Percentiles rank a stretch among this genome's conserved stretches.
These are phyloP conservation scores for Malachius bipustulatus DNA, from an alignment of 2,888 invertebrate species.

Conservation along the genomic window DNA sequence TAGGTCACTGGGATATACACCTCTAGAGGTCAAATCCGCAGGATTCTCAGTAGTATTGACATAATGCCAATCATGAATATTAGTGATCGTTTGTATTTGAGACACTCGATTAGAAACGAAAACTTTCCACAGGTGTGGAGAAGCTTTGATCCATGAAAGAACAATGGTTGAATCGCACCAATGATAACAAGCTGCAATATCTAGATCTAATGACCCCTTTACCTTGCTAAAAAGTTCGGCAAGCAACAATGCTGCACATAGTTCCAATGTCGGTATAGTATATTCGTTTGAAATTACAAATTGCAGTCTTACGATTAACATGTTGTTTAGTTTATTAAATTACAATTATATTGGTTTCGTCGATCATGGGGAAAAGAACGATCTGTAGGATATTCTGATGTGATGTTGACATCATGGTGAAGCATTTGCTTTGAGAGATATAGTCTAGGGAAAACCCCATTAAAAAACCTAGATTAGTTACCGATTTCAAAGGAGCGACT, in stretches of 20 bases:
- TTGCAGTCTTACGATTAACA: no score
- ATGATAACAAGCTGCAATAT: background rate
- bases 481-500: no score
- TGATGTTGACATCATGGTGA: no score
- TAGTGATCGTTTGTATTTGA: background rate
- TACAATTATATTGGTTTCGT: no score
- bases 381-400: no score
- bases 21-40: background rate
- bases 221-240: background rate
- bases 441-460: no score
- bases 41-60: background rate
- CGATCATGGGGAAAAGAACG: no score
- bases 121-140: background rate
- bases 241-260: background rate
- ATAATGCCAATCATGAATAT: background rate
- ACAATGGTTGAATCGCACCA: conserved; percentile 1
- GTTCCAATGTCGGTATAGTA: background rate
- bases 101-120: background rate
- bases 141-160: background rate
- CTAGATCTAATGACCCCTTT: background rate
- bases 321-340: no score
- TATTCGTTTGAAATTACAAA: no score
- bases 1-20: no score
- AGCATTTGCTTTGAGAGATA: no score
- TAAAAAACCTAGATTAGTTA: no score